A percentile compares a stretch with the other conserved stretches of the same genome.
Evolutionary conservation across 2,113 vertebrate genomes (phyloP).

Genomic region (Bambusicola thoracicus): DNA sequence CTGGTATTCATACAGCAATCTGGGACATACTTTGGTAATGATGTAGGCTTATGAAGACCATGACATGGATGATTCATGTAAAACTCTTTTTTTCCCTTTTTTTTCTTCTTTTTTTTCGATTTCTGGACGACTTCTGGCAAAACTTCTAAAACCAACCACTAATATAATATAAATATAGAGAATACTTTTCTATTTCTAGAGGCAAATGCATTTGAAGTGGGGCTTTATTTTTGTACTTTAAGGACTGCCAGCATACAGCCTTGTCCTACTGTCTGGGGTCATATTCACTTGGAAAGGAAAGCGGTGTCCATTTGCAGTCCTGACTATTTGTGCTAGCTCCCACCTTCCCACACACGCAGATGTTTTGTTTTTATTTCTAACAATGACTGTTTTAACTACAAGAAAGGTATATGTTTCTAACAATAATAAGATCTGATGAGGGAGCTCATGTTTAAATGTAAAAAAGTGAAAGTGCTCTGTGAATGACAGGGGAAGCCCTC

Average conservation of each 20-base stretch:
- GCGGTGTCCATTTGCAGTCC: background rate
- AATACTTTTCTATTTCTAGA: constrained; percentile 77
- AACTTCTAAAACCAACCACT: constrained; percentile 68
- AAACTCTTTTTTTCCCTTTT: constrained; percentile 24
- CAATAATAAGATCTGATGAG: background rate
- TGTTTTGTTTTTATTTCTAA: background rate
- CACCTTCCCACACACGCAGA: background rate
- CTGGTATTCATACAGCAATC: constrained; percentile 71
- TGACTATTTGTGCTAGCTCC: background rate
- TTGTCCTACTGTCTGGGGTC: constrained; percentile 9
- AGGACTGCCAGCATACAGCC: constrained; percentile 10
- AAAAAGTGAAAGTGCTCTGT: background rate
- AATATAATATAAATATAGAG: constrained; percentile 78
- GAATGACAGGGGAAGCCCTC: background rate
- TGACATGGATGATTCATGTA: constrained; percentile 75
- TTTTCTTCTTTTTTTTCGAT: background rate
- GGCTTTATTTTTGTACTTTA: constrained; percentile 49
- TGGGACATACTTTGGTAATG: constrained; percentile 77
- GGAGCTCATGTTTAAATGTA: background rate
- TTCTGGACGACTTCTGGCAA: constrained; percentile 66
- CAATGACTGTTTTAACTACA: background rate
- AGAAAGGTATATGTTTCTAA: background rate
- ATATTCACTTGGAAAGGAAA: constrained; percentile 13
- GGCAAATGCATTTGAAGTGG: constrained; percentile 54
- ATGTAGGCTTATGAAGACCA: constrained; percentile 72